These are phyloP conservation scores for Mus musculus DNA, from an alignment of 2,113 vertebrate species.

Conservation along the genomic window DNA sequence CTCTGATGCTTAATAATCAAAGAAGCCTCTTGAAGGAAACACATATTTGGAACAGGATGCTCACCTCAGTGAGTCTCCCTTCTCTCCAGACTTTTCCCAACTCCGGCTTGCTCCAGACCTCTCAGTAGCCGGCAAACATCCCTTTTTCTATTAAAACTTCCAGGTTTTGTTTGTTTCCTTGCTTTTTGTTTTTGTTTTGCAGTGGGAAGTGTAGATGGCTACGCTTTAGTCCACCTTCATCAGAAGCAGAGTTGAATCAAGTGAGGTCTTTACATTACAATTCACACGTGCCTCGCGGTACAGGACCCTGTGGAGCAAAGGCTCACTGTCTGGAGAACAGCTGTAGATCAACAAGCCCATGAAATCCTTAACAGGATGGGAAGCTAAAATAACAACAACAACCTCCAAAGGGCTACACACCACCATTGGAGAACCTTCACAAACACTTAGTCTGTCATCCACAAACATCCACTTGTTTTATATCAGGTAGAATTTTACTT, in stretches of 20 bases:
- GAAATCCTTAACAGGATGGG: background rate
- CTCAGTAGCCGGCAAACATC: background rate
- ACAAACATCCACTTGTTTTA: background rate
- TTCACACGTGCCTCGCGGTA: background rate
- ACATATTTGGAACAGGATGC: background rate
- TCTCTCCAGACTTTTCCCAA: background rate
- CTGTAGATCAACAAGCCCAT: background rate
- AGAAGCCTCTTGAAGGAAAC: background rate
- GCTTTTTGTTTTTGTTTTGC: background rate
- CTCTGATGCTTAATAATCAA: conserved; percentile 3
- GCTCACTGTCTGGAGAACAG: background rate
- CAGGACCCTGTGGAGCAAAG: background rate
- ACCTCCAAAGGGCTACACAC: background rate
- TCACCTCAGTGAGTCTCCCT: background rate
- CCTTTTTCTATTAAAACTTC: background rate
- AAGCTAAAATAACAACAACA: background rate
- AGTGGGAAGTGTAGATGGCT: background rate
- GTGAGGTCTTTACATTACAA: background rate
- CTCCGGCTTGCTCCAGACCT: background rate
- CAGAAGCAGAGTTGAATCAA: background rate
- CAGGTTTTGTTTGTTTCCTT: background rate
- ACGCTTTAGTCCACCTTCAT: background rate
- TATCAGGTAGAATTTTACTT: background rate
- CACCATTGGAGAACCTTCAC: background rate
- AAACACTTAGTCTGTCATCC: background rate